A percentile compares a stretch with the other conserved stretches of the same genome.
Evolutionary conservation across 1,140 invertebrate genomes (phyloP).

Genomic region (Bombus waltoni): DNA sequence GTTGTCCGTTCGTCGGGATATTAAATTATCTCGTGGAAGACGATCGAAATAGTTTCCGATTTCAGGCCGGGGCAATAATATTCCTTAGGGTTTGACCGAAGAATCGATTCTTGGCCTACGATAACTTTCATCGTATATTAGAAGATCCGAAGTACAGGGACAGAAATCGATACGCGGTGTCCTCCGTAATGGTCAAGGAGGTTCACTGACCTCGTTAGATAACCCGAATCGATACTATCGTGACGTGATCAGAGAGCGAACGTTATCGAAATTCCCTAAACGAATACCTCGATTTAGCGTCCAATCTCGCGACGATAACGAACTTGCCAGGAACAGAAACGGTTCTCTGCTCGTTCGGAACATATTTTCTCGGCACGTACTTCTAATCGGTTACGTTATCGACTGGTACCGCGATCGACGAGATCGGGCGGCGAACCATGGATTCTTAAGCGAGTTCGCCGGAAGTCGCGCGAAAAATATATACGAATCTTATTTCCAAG

Average conservation of each 20-base stretch:
- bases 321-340: conserved; percentile 23
- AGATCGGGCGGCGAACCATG: not conserved
- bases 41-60: not conserved
- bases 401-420: too few species aligned
- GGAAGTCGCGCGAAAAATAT: not conserved
- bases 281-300: conserved; percentile 38
- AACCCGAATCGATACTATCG: conserved; percentile 46
- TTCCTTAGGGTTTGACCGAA: not conserved
- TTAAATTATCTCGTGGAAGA: not conserved
- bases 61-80: not conserved
- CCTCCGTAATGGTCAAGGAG: conserved; percentile 55
- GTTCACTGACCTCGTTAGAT: conserved; percentile 54
- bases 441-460: not conserved
- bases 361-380: not conserved
- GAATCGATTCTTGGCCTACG: conserved; percentile 6
- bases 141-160: not conserved
- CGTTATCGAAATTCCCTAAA: conserved; percentile 47
- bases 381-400: not conserved
- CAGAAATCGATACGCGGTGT: conserved; percentile 45
- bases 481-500: not conserved
- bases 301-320: conserved; percentile 26
- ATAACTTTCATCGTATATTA: conserved; percentile 34
- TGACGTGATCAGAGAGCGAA: conserved; percentile 10
- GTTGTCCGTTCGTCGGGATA: too few species aligned
- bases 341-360: not conserved